Conservation (phyloP, 2,113 vertebrate genomes). For the Platycercus adscitus region DNA sequence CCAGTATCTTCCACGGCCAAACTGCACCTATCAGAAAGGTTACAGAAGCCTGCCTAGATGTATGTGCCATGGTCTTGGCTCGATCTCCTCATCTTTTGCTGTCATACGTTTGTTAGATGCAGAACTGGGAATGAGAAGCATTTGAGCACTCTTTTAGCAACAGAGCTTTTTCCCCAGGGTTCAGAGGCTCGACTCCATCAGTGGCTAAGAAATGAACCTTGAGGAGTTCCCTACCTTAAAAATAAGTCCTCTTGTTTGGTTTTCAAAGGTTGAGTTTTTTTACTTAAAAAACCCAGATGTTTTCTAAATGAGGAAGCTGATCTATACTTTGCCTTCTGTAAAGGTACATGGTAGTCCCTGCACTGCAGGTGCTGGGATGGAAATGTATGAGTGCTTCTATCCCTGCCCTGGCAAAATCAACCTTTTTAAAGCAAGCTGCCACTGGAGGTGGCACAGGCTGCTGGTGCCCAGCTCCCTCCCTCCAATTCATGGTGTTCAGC, state of each 20-base stretch:
- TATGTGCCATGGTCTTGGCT: background rate
- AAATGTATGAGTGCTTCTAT: background rate
- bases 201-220: background rate
- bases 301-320: background rate
- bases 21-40: background rate
- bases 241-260: background rate
- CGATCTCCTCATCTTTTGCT: background rate
- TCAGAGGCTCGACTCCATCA: background rate
- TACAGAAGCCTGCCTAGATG: background rate
- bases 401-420: background rate
- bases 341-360: accelerated
- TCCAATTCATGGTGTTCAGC: background rate
- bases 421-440: background rate
- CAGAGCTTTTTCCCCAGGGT: background rate
- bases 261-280: background rate
- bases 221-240: background rate
- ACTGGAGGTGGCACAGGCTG: accelerated
- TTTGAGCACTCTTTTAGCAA: background rate
- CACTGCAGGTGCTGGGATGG: background rate
- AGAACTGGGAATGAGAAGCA: background rate
- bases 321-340: background rate
- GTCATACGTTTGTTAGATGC: background rate
- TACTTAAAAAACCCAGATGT: too few species aligned
- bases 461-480: background rate
- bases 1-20: background rate